phyloP scores from a whole-genome alignment of 2,888 invertebrate genomes.

The Leucophenga maculata region DNA sequence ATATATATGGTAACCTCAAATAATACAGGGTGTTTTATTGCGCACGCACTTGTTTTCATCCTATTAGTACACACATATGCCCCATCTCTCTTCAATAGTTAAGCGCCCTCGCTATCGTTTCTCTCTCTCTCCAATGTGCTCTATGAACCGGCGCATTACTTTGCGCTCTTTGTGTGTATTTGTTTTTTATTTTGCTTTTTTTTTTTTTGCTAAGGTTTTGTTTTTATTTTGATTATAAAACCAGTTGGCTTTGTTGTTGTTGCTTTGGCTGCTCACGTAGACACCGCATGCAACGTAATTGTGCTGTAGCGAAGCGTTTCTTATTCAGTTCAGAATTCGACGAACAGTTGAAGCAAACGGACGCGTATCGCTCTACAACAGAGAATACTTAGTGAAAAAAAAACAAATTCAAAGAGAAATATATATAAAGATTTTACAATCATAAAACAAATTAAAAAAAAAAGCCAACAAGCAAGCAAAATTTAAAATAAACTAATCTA shows the following conservation, averaged over 20 bases:
- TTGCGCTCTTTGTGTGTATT: not conserved
- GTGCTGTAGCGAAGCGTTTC: conserved; percentile 33
- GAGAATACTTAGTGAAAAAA: not conserved
- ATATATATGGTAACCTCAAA: not conserved
- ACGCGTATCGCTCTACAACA: conserved; percentile 39
- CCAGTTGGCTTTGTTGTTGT: conserved; percentile 37
- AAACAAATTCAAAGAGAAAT: conserved; percentile 12
- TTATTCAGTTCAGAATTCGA: conserved; percentile 42
- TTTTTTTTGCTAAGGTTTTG: conserved; percentile 36
- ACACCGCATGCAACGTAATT: conserved; percentile 54
- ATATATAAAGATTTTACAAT: not conserved
- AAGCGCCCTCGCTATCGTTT: conserved; percentile 29
- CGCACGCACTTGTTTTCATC: conserved; percentile 18
- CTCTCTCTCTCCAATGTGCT: conserved; percentile 33
- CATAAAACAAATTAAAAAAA: not conserved
- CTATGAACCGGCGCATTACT: conserved; percentile 55
- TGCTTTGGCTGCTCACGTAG: conserved; percentile 58
- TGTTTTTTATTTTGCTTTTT: conserved; percentile 34
- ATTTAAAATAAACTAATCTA: not conserved
- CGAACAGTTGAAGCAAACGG: conserved; percentile 56
- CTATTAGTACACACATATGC: conserved; percentile 4
- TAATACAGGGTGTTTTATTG: conserved; percentile 53
- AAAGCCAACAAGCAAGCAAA: not conserved
- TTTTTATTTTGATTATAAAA: conserved; percentile 34
- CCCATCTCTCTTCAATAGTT: conserved; percentile 40